Conservation (phyloP, 2,888 invertebrate genomes). For the Eucriotettix oculatus region DNA sequence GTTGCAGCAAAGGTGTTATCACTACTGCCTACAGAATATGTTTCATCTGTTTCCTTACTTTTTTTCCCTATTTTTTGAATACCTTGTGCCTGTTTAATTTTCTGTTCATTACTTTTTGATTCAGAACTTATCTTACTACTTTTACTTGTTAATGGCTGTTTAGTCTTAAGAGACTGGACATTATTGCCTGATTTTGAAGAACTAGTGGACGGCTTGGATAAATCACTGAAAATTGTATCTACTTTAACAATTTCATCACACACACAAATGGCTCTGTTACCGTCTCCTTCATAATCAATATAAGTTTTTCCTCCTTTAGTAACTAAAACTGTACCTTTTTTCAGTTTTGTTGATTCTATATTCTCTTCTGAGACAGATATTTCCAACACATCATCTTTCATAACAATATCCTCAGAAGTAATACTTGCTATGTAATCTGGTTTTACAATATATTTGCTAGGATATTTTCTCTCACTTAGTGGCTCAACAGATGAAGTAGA, state of each 20-base stretch:
- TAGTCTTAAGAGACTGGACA: no score
- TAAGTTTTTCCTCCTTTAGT: slow-evolving; percentile 10
- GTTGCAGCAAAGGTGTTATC: no score
- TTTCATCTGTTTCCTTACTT: no score
- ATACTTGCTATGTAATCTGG: slow-evolving; percentile 4
- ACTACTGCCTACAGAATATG: no score
- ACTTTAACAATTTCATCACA: slow-evolving; percentile 12
- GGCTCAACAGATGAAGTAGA: no score
- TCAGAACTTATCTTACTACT: no score
- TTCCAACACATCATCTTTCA: slow-evolving; percentile 28
- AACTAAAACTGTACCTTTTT: slow-evolving; percentile 5
- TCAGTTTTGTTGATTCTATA: neutral
- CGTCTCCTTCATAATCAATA: slow-evolving; percentile 9
- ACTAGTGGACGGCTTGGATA: neutral
- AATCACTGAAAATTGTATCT: slow-evolving; percentile 2
- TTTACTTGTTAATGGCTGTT: no score
- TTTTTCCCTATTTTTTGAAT: no score
- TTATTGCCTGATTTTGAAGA: neutral
- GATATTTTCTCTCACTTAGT: no score
- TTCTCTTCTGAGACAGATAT: slow-evolving; percentile 22
- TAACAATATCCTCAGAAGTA: slow-evolving; percentile 23
- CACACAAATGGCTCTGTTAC: slow-evolving; percentile 8
- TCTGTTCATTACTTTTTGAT: no score
- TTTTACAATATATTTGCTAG: no score
- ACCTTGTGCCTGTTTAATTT: no score